Conservation (phyloP, 2,797 vertebrate species). For the Eulemur mongoz region DNA sequence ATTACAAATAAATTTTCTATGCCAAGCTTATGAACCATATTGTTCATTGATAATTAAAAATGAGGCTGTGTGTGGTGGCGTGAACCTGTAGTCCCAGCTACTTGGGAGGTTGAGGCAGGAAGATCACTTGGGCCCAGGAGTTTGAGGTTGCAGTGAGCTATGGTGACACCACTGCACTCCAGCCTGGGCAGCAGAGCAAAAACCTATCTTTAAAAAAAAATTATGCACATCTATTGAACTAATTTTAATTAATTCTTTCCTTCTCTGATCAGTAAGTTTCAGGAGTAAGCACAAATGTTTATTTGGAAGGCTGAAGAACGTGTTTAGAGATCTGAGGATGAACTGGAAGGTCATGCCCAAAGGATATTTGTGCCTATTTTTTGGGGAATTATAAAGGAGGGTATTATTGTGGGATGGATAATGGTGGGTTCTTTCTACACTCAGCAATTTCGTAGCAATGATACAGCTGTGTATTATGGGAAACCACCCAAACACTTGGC, state of each 20-base stretch:
- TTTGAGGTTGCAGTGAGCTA: neutral
- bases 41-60: constrained; percentile 71
- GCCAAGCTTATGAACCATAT: constrained; percentile 52
- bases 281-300: constrained; percentile 46
- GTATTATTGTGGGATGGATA: constrained; percentile 43
- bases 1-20: constrained; percentile 62
- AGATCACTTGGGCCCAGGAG: neutral
- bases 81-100: neutral
- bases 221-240: constrained; percentile 51
- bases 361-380: constrained; percentile 19
- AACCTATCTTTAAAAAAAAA: neutral
- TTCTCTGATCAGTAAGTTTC: constrained; percentile 63
- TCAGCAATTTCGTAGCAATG: constrained; percentile 67
- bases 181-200: neutral
- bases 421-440: constrained; percentile 54
- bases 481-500: constrained; percentile 77
- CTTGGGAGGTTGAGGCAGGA: neutral
- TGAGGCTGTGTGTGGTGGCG: neutral
- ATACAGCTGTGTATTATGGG: constrained; percentile 75
- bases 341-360: constrained; percentile 37
- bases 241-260: constrained; percentile 73
- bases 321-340: constrained; percentile 45
- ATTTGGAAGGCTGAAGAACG: constrained; percentile 43
- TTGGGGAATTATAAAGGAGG: constrained; percentile 29
- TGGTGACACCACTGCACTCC: neutral